These are phyloP conservation scores for Hassar affinis DNA, from an alignment of 2,113 vertebrate genomes.

Conservation along the genomic window DNA sequence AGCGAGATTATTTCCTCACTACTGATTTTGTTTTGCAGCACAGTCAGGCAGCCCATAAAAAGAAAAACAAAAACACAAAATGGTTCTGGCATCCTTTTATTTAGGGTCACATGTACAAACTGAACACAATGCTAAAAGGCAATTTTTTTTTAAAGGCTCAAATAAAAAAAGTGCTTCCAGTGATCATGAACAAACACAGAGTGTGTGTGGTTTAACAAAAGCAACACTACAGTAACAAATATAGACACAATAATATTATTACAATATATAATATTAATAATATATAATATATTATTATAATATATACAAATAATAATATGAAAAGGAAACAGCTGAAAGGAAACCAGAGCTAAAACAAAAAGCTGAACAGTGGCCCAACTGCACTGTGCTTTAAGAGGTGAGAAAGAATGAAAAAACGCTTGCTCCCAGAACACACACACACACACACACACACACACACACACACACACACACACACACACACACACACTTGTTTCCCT, in stretches of 20 bases:
- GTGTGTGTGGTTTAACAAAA: not conserved
- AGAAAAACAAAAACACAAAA: not conserved
- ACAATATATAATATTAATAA: too few relatives aligned
- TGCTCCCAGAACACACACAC: not conserved
- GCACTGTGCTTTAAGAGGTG: not conserved
- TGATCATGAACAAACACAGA: not conserved
- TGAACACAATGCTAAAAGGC: not conserved
- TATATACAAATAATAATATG: too few relatives aligned
- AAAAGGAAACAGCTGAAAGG: not conserved
- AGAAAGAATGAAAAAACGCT: not conserved
- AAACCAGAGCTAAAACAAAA: not conserved
- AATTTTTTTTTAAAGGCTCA: not conserved
- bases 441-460: not conserved
- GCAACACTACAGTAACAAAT: not conserved
- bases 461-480: not conserved
- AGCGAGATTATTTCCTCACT: not conserved
- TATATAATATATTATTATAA: too few relatives aligned
- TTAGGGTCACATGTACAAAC: not conserved
- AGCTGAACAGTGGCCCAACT: not conserved
- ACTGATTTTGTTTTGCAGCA: not conserved
- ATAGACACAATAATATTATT: not conserved
- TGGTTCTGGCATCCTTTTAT: not conserved
- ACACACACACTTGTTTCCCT: not conserved
- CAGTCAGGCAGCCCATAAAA: too few relatives aligned
- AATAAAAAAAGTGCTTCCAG: constrained; percentile 11